A percentile compares a stretch with the other conserved stretches of the same genome.
phyloP scores from a whole-genome alignment of 1,140 invertebrate species.

The Cheumatopsyche charites region DNA sequence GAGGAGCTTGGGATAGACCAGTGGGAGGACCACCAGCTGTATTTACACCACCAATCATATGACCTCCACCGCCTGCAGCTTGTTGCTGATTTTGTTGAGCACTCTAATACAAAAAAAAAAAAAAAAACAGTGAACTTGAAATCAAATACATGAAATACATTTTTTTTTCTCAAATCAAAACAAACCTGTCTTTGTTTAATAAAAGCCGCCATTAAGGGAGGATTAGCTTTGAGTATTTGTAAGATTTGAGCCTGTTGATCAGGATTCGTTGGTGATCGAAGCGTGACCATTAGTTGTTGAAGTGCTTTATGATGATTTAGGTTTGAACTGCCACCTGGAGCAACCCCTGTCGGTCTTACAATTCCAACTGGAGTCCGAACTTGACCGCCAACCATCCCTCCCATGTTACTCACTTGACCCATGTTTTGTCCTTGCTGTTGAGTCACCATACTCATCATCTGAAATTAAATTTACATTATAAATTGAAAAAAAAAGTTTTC shows the following conservation, averaged over 20 bases:
- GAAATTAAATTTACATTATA: slow-evolving; percentile 6
- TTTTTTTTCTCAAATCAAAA: not conserved
- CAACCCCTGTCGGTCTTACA: slow-evolving; percentile 58
- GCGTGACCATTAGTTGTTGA: slow-evolving; percentile 87
- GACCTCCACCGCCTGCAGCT: slow-evolving; percentile 50
- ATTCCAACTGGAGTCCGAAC: slow-evolving; percentile 49
- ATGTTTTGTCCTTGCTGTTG: slow-evolving; percentile 47
- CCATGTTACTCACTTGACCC: slow-evolving; percentile 46
- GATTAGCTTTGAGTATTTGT: slow-evolving; percentile 92
- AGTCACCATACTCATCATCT: slow-evolving; percentile 53
- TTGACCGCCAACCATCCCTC: slow-evolving; percentile 47
- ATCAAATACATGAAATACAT: slow-evolving; percentile 2
- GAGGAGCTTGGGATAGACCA: slow-evolving; percentile 48
- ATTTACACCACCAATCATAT: slow-evolving; percentile 51
- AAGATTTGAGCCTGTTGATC: slow-evolving; percentile 94
- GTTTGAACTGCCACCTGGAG: slow-evolving; percentile 55
- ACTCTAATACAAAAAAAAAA: slow-evolving; percentile 55
- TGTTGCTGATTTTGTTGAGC: slow-evolving; percentile 60
- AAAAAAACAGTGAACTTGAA: not conserved
- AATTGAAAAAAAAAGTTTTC: not conserved
- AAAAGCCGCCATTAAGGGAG: slow-evolving; percentile 95
- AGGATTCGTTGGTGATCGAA: slow-evolving; percentile 86
- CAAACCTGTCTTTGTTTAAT: slow-evolving; percentile 86
- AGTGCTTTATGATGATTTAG: slow-evolving; percentile 77
- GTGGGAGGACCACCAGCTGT: slow-evolving; percentile 50